phyloP scores from a whole-genome alignment of 2,113 vertebrate species.

The Coregonus clupeaformis region DNA sequence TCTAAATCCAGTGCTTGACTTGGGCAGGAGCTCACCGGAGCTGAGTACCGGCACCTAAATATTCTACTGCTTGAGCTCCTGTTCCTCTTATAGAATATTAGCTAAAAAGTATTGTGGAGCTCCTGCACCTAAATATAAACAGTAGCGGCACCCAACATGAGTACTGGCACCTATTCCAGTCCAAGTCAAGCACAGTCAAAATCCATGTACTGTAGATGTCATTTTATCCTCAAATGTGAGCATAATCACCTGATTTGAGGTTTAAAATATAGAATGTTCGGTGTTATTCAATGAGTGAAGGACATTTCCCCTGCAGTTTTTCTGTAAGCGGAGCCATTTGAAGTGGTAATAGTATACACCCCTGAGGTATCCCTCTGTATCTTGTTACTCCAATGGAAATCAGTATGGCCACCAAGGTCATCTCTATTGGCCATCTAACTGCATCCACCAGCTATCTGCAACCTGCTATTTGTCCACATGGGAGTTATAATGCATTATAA shows the following conservation, averaged over 20 bases:
- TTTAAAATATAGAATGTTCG: not conserved
- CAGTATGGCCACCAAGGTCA: not conserved
- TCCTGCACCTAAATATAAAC: too few species aligned
- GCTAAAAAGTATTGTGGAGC: too few species aligned
- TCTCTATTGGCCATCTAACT: not conserved
- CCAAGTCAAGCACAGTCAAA: too few species aligned
- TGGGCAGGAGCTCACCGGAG: too few species aligned
- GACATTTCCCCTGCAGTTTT: too few species aligned
- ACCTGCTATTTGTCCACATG: not conserved
- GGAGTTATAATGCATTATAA: not conserved
- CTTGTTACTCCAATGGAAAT: not conserved
- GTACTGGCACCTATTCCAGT: too few species aligned
- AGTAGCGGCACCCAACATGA: too few species aligned
- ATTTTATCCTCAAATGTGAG: not conserved
- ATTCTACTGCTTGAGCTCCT: too few species aligned
- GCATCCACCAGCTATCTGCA: not conserved
- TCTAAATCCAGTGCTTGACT: too few species aligned
- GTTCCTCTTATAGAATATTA: too few species aligned
- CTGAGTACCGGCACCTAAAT: too few species aligned
- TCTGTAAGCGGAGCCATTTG: not conserved
- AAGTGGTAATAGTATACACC: not conserved
- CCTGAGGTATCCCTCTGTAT: not conserved
- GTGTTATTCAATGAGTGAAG: not conserved
- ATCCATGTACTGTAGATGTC: not conserved
- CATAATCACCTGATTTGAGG: not conserved